A percentile compares a stretch with the other conserved stretches of the same genome.
phyloP scores from a whole-genome alignment of 1,140 invertebrate species.

The Ostrea denselamellosa region DNA sequence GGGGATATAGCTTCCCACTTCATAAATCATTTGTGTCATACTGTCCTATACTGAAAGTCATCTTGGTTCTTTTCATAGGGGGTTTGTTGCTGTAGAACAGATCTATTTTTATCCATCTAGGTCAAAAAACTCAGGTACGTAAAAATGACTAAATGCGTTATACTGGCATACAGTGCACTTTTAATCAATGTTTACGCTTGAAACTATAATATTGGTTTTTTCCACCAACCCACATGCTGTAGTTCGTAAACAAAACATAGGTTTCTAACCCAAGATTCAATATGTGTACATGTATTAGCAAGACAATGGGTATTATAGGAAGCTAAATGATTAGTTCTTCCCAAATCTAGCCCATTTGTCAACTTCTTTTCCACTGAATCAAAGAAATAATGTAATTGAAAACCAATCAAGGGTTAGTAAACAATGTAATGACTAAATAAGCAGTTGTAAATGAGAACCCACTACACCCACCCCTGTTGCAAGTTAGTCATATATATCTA shows the following conservation, averaged over 20 bases:
- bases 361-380: background rate
- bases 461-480: background rate
- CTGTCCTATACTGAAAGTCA: constrained; percentile 3
- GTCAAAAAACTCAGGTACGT: constrained; percentile 31
- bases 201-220: background rate
- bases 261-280: background rate
- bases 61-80: background rate
- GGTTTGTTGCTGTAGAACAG: constrained; percentile 15
- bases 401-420: background rate
- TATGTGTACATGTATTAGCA: background rate
- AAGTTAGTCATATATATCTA: background rate
- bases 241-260: background rate
- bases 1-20: constrained; percentile 10
- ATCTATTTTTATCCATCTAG: constrained; percentile 27
- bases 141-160: constrained; percentile 12
- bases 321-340: background rate
- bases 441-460: background rate
- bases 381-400: background rate
- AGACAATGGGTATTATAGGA: background rate
- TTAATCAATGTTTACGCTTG: constrained; percentile 2
- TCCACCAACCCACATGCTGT: constrained; percentile 11
- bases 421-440: background rate
- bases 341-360: background rate
- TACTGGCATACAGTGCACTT: constrained; percentile 18
- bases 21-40: constrained; percentile 14